Conservation (phyloP, 2,113 vertebrate genomes). For the Eidolon helvum region DNA sequence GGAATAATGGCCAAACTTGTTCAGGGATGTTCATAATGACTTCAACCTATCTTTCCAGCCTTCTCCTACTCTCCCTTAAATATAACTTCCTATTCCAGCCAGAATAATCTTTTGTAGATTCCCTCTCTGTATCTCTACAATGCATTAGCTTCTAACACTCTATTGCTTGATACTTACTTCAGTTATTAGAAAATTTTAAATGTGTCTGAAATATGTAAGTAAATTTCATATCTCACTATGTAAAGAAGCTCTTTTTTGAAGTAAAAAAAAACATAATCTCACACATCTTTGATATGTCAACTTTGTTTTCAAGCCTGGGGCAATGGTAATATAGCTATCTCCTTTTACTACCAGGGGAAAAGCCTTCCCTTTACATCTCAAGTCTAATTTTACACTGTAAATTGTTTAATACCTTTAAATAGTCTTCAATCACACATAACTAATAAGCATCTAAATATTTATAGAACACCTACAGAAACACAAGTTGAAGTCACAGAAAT, state of each 20-base stretch:
- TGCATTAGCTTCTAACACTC: not conserved
- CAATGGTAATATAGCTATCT: not conserved
- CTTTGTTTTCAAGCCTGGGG: not conserved
- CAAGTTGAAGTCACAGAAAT: slow-evolving; percentile 9
- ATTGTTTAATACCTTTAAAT: not conserved
- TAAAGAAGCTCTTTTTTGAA: not conserved
- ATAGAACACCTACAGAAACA: not conserved
- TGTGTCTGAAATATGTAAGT: not conserved
- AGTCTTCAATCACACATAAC: not conserved
- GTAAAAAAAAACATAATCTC: not conserved
- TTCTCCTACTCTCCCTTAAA: not conserved
- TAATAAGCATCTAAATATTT: slow-evolving; percentile 26
- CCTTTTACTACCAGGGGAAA: not conserved
- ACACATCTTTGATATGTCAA: not conserved
- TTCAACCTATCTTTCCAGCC: not conserved
- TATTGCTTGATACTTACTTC: not conserved
- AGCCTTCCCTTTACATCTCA: not conserved
- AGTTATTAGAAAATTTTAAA: not conserved
- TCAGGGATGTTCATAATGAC: not conserved
- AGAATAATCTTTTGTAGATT: not conserved
- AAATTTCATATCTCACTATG: not conserved
- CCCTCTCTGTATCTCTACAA: not conserved
- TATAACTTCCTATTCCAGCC: not conserved
- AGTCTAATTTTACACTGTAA: not conserved
- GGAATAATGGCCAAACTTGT: not conserved